Evolutionary conservation across 2,113 vertebrate species (phyloP).

Genomic region (Anhinga anhinga): DNA sequence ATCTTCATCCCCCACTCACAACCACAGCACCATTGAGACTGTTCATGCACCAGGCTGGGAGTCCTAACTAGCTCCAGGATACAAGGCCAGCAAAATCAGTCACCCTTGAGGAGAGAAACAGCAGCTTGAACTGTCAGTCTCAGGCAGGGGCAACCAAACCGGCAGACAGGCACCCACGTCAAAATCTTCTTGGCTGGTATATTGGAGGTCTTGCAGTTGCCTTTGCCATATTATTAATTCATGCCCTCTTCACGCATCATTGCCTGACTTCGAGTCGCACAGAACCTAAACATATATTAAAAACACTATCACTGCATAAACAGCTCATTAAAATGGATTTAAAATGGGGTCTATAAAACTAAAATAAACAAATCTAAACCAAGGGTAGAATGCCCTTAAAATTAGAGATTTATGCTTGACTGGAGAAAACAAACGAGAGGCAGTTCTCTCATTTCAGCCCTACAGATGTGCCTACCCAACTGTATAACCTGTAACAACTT

Average conservation of each 20-base stretch:
- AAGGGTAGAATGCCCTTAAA: constrained; percentile 51
- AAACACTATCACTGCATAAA: constrained; percentile 34
- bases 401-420: constrained; percentile 35
- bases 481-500: not conserved
- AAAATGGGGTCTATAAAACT: constrained; percentile 12
- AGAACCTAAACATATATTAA: constrained; percentile 50
- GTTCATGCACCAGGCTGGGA: not conserved
- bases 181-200: not conserved
- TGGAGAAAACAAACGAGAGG: constrained; percentile 16
- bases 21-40: not conserved
- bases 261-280: not conserved
- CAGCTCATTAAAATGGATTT: constrained; percentile 48
- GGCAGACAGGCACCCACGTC: not conserved
- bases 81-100: not conserved
- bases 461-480: not conserved
- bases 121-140: not conserved
- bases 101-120: not conserved
- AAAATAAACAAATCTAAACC: constrained; percentile 55
- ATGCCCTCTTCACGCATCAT: not conserved
- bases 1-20: not conserved
- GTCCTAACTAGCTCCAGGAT: not conserved
- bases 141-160: not conserved
- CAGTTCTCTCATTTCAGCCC: not conserved
- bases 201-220: not conserved
- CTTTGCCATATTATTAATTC: constrained; percentile 36